Base-by-base conservation (phyloP, 2,113 vertebrate species). In the Mustelus asterias region DNA sequence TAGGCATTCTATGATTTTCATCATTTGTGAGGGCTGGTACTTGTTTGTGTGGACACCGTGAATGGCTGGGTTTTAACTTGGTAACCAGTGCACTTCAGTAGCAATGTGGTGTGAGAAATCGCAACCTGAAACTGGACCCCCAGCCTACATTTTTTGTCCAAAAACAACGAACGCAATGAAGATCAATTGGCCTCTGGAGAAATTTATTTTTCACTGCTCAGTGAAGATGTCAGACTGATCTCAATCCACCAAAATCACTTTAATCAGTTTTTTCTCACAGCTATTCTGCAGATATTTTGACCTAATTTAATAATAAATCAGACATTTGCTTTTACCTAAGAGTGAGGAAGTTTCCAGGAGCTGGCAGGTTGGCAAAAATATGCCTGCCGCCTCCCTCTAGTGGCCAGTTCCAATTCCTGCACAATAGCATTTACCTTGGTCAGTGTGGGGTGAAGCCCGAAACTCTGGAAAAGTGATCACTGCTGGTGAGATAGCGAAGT, bases 321-420 rank as follows among this genome's bases (percentile, higher is more conserved):
- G 41, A 4, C 67, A 76, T 72, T 76, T 48, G 69, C 69, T 48
- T 26, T 69, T 48, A 44, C 3, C 29, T 70, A 1, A 9, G 7
- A 37, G 3, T 67, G 58, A 11, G 90, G 90, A 63, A 37, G 54
- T 26, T 37, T 26, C 7, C 60, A 94, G 4, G 60, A 48, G 44
- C 22, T 54, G 37, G 20, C 41, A 72, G 94, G 33, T 16, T 72
- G 94, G 20, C 37, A 11, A 69, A 72, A 33, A 8, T 72, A 69
- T 72, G 94, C 69, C 22, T 70, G 4, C 94, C 48, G 13, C 26
- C 94, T 95, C 94, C 94, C 94, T 72, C 94, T 44, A 72, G 94
- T 95, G 94, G 94, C 44, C 26, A 14, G 20, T 48, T 76, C 41
- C 11, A 26, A 54, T 72, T 54, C 93, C 41, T 72, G 44, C 41